Base-by-base conservation (phyloP, 2,888 invertebrate species). In the Stegana nigrithorax region DNA sequence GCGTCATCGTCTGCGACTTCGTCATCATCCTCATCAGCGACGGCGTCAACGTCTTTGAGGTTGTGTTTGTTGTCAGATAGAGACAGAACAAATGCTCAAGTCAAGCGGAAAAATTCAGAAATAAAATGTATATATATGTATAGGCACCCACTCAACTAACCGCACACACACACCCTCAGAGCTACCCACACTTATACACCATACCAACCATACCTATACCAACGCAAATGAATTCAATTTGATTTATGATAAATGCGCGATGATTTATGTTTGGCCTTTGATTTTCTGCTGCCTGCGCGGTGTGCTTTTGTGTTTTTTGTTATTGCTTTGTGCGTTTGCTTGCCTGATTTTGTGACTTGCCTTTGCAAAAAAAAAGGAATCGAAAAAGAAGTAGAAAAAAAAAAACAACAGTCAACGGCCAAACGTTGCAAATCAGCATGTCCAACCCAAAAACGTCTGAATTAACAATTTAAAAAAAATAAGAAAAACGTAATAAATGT, bases 261-360 rank as follows among this genome's bases (percentile, higher is more conserved):
- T 78, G 76, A 78, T 76, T 76, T 76, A 76, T 76, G 73, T n/a
- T n/a, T n/a, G n/a, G 75, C 68, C 77, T 78, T 75, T 78, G 71
- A 70, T 55, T 55, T 21, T 21, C 1, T 55, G 32, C n/a, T 55
- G n/a, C 1, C 32, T 36, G n/a, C 6, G 12, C 6, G 12, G 26
- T 50, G 26, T 12, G 25, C 6, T 29, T 29, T 29, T 10, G 6
- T 29, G 6, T 29, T 4, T 39, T 4, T n/a, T n/a, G n/a, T n/a
- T n/a, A n/a, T n/a, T n/a, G n/a, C n/a, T n/a, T n/a, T n/a, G n/a
- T n/a, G n/a, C n/a, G n/a, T n/a, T n/a, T n/a, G n/a, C n/a, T n/a
- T n/a, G n/a, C n/a, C n/a, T n/a, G n/a, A n/a, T n/a, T n/a, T n/a
- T n/a, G n/a, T n/a, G n/a, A n/a, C n/a, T n/a, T n/a, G n/a, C n/a